Conservation (phyloP, 2,113 vertebrate species). For the Eclectus roratus region DNA sequence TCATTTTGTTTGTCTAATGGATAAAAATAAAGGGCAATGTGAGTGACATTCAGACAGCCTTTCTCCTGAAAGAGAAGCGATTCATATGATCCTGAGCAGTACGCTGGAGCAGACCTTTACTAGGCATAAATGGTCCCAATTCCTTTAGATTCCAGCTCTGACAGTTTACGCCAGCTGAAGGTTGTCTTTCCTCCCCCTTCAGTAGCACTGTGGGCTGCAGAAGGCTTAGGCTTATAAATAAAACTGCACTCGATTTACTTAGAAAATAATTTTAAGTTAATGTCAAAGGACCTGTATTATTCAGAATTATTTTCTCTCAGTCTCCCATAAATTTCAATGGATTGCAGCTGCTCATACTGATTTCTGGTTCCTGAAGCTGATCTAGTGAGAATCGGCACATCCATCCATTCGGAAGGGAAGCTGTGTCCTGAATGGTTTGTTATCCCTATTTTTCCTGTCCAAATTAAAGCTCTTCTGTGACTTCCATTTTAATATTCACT, state of each 20-base stretch:
- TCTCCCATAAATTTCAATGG: background rate
- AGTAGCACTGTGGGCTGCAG: background rate
- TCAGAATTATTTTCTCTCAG: background rate
- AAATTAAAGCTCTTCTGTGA: background rate
- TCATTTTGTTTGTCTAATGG: slow-evolving; percentile 62
- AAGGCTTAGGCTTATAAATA: background rate
- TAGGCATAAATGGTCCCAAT: background rate
- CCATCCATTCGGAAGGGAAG: rapidly evolving
- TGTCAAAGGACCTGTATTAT: background rate
- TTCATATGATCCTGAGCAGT: background rate
- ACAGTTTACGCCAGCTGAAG: background rate
- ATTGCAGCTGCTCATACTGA: background rate
- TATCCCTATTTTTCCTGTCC: background rate
- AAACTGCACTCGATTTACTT: background rate
- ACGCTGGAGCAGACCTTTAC: background rate
- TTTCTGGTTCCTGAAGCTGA: background rate
- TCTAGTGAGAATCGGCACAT: rapidly evolving
- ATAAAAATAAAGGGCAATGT: slow-evolving; percentile 53
- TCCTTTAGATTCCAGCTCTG: slow-evolving; percentile 16
- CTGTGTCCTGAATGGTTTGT: background rate
- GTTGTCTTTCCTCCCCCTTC: background rate
- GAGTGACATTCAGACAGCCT: slow-evolving; percentile 54
- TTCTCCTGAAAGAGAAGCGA: slow-evolving; percentile 42
- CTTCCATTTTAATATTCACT: background rate
- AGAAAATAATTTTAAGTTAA: background rate